phyloP scores from a whole-genome alignment of 2,888 invertebrate species.

The Drosophila longiperda region DNA sequence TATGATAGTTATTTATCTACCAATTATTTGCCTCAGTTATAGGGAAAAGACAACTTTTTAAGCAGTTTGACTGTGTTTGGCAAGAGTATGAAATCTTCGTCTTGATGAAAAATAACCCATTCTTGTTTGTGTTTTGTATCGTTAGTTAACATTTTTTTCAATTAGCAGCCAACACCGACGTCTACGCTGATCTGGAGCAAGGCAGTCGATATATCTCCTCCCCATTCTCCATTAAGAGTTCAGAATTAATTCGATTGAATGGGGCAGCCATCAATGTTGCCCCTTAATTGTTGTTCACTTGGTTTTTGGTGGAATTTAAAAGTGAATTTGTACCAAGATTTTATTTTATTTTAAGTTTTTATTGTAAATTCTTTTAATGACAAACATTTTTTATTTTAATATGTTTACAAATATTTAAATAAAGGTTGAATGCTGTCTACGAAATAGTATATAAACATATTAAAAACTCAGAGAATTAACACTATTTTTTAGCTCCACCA shows the following conservation, averaged over 20 bases:
- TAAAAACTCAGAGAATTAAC: too few species aligned
- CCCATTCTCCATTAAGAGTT: neutral
- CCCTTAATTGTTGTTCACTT: neutral
- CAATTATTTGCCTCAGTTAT: neutral
- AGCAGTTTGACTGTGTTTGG: neutral
- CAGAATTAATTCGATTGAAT: constrained; percentile 12
- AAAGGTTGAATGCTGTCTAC: neutral
- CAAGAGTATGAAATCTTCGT: neutral
- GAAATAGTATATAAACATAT: neutral
- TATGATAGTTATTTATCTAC: neutral
- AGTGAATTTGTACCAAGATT: neutral
- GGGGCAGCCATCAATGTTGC: neutral
- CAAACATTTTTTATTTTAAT: neutral
- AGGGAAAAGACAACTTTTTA: neutral
- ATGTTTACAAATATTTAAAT: neutral
- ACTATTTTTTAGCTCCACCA: too few species aligned
- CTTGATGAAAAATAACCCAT: neutral
- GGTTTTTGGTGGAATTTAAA: neutral
- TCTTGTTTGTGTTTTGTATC: constrained; percentile 11
- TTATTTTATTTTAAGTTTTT: neutral
- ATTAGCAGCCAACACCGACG: constrained; percentile 59
- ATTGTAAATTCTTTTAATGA: neutral
- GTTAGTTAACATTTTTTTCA: constrained; percentile 74
- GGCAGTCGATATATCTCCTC: neutral
- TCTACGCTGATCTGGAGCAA: constrained; percentile 8